phyloP scores from a whole-genome alignment of 2,888 invertebrate genomes.

The Tenodera sinensis region DNA sequence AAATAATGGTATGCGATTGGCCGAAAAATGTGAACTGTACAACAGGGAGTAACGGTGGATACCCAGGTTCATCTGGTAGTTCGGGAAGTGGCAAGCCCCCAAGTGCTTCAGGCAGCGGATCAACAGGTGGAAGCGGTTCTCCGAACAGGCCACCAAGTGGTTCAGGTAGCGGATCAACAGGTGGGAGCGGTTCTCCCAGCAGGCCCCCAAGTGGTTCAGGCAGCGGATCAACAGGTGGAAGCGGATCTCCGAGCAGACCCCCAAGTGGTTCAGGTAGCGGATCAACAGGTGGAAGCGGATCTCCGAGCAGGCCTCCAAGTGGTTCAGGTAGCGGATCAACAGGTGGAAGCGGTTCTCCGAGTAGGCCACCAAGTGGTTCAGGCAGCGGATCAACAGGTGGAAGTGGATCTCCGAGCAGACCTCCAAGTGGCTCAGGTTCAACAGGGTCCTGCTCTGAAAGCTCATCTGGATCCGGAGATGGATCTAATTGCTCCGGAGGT shows the following conservation, averaged over 20 bases:
- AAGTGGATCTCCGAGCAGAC: background rate
- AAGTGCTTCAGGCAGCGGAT: background rate
- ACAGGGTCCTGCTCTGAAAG: background rate
- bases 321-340: no score
- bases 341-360: no score
- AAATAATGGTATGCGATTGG: conserved; percentile 35
- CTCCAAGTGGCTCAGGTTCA: no score
- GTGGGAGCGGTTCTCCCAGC: no score
- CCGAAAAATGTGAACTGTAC: conserved; percentile 32
- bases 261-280: no score
- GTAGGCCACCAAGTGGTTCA: no score
- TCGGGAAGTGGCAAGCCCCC: background rate
- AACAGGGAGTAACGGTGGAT: background rate
- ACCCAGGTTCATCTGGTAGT: background rate
- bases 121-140: no score
- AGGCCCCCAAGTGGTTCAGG: background rate
- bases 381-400: background rate
- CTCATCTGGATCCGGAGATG: background rate
- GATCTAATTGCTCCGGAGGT: background rate
- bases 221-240: no score
- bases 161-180: background rate
- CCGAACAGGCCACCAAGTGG: no score
- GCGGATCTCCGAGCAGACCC: no score
- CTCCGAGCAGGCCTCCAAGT: no score
- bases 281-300: background rate